phyloP scores from a whole-genome alignment of 2,888 invertebrate genomes.

The Dasysyrphus albostriatus region DNA sequence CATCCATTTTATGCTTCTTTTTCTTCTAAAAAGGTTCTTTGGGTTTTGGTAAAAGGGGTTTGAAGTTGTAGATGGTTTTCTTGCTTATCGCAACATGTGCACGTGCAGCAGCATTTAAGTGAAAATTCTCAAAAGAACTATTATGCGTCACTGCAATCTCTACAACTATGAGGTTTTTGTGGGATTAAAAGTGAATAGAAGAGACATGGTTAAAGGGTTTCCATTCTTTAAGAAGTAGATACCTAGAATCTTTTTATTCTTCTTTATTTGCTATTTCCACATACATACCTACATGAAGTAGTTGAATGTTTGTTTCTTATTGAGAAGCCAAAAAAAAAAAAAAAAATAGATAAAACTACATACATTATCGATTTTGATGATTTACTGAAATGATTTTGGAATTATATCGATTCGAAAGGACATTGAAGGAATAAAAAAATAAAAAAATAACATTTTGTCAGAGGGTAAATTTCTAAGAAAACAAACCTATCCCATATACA shows the following conservation, averaged over 20 bases:
- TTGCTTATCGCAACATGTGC: slow-evolving; percentile 22
- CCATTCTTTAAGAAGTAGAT: slow-evolving; percentile 18
- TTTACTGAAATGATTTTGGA: slow-evolving; percentile 29
- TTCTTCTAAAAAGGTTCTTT: background rate
- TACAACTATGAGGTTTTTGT: slow-evolving; percentile 45
- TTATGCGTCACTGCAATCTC: slow-evolving; percentile 53
- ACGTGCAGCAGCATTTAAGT: slow-evolving; percentile 30
- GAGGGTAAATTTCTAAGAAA: background rate
- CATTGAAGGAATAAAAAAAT: background rate
- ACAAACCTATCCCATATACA: background rate
- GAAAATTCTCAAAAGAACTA: slow-evolving; percentile 57
- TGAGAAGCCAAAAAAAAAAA: background rate
- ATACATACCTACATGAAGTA: background rate
- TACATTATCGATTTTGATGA: slow-evolving; percentile 42
- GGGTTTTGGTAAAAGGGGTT: background rate
- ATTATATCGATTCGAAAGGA: slow-evolving; percentile 22
- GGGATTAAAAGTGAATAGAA: slow-evolving; percentile 48
- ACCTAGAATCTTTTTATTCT: background rate
- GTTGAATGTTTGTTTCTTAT: slow-evolving; percentile 12
- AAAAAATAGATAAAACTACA: background rate
- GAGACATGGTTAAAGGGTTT: slow-evolving; percentile 45
- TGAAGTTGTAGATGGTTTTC: slow-evolving; percentile 3
- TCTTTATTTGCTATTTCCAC: slow-evolving; percentile 7
- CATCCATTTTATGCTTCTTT: background rate
- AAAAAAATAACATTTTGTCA: slow-evolving; percentile 11